Percentiles rank a stretch among this genome's conserved stretches.
Evolutionary conservation across 2,113 vertebrate species (phyloP).

Genomic region (Paracanthobrama guichenoti): DNA sequence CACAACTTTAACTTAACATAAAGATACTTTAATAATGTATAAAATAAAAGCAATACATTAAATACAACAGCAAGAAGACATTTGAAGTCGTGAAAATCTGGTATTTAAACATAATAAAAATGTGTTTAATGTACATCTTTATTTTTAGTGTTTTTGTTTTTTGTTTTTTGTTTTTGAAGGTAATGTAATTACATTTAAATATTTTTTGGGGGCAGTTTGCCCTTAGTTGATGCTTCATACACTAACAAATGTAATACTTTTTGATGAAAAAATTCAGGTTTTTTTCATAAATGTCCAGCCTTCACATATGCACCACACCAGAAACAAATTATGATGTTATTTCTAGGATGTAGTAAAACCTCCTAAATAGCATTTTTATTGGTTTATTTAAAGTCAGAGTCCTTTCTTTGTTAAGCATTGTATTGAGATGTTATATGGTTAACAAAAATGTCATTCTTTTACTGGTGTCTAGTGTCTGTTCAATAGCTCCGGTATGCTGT

Average conservation of each 20-base stretch:
- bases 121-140: no score
- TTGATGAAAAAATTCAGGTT: not conserved
- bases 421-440: not conserved
- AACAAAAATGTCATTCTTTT: not conserved
- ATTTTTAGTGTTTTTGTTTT: no score
- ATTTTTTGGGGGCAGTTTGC: no score
- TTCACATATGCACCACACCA: not conserved
- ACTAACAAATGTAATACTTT: not conserved
- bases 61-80: no score
- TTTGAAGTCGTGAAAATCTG: no score
- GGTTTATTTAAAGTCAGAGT: not conserved
- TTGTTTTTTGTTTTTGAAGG: no score
- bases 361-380: not conserved
- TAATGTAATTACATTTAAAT: no score
- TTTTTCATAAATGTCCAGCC: not conserved
- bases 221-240: not conserved
- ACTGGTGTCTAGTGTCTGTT: not conserved
- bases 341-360: not conserved
- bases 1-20: no score
- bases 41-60: no score
- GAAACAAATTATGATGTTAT: not conserved
- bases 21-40: no score
- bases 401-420: not conserved
- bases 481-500: constrained; percentile 51
- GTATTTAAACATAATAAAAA: no score